Evolutionary conservation across 2,113 vertebrate genomes (phyloP).

Genomic region (Cisticola juncidis): DNA sequence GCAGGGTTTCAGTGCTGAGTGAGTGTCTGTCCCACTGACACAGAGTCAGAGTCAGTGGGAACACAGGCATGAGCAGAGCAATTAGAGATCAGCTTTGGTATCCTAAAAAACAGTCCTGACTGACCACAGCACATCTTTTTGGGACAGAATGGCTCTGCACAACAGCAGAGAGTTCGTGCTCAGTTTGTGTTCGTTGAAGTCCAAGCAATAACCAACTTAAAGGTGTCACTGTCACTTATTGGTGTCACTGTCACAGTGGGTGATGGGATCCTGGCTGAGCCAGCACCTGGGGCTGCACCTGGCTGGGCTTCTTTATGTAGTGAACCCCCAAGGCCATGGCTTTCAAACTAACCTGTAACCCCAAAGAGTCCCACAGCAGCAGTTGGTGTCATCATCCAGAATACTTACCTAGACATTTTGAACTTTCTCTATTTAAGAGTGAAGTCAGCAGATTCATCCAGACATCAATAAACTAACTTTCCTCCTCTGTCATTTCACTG

Average conservation of each 20-base stretch:
- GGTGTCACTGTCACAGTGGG: background rate
- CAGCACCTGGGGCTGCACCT: background rate
- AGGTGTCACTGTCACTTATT: background rate
- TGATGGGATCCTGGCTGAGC: background rate
- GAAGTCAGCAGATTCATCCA: background rate
- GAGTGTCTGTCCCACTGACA: background rate
- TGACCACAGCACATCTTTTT: background rate
- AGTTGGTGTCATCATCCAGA: background rate
- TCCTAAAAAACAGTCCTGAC: background rate
- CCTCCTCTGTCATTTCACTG: background rate
- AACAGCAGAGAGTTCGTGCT: background rate
- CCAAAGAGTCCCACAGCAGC: background rate
- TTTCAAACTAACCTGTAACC: background rate
- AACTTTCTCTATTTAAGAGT: background rate
- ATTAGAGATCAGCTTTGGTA: background rate
- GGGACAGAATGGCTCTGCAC: background rate
- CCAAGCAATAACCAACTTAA: background rate
- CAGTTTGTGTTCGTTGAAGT: background rate
- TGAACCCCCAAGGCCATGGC: background rate
- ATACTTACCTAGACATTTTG: background rate
- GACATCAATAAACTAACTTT: background rate
- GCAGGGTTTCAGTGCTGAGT: accelerated
- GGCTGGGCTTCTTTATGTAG: background rate
- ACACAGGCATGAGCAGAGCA: background rate
- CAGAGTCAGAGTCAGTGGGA: background rate